These are phyloP conservation scores for Cordilura impudica DNA, from an alignment of 2,888 invertebrate species.

Conservation along the genomic window DNA sequence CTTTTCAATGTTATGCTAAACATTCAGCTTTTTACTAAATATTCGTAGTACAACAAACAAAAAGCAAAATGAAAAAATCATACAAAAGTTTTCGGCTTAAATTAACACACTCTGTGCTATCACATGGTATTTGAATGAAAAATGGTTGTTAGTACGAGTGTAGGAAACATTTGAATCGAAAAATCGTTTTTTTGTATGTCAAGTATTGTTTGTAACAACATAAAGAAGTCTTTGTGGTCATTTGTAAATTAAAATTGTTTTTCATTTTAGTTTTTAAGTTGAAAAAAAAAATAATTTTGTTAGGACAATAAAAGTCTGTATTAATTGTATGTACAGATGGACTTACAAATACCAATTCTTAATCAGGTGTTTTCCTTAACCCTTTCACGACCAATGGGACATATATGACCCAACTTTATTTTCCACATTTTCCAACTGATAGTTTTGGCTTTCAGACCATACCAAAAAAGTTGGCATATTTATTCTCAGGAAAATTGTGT, in stretches of 20 bases:
- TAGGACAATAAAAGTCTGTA: not conserved
- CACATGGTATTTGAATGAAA: slow-evolving; percentile 28
- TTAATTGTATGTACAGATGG: not conserved
- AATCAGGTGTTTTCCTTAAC: too few relatives aligned
- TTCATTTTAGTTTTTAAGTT: not conserved
- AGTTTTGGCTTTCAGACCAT: too few relatives aligned
- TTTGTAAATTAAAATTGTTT: not conserved
- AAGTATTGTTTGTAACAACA: not conserved
- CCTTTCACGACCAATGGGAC: too few relatives aligned
- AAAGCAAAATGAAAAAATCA: slow-evolving; percentile 15
- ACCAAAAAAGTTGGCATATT: too few relatives aligned
- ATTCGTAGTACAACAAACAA: not conserved
- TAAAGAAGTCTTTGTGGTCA: not conserved
- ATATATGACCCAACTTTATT: too few relatives aligned
- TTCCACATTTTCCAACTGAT: too few relatives aligned
- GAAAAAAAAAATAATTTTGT: not conserved
- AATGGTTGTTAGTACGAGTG: not conserved
- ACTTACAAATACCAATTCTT: too few relatives aligned
- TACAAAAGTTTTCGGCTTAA: slow-evolving; percentile 26
- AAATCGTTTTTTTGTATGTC: not conserved
- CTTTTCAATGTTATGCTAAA: not conserved
- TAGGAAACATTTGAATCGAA: not conserved
- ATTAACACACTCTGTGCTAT: slow-evolving; percentile 22
- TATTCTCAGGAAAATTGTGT: too few relatives aligned
- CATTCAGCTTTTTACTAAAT: not conserved